Evolutionary conservation across 2,888 invertebrate species (phyloP).

Genomic region (Pecten maximus): DNA sequence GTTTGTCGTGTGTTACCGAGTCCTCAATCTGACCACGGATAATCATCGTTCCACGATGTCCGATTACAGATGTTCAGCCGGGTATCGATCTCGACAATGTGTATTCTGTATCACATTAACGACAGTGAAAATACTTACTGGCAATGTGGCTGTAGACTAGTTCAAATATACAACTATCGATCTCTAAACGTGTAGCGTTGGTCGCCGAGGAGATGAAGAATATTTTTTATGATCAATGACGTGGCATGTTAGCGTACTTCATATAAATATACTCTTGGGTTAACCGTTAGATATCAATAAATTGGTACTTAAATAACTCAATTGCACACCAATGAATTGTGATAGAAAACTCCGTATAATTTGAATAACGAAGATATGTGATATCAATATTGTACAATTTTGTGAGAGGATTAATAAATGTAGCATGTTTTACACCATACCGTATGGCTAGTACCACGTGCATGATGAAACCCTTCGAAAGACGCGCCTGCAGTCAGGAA

Average conservation of each 20-base stretch:
- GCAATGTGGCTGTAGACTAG: neutral
- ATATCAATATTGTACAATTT: no score
- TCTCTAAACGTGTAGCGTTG: neutral
- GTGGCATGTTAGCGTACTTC: neutral
- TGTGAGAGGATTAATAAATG: no score
- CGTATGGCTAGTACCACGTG: no score
- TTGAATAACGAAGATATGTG: no score
- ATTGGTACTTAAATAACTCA: no score
- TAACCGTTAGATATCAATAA: no score
- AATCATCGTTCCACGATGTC: neutral
- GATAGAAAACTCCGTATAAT: no score
- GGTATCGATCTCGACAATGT: neutral
- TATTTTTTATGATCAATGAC: neutral
- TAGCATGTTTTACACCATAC: no score
- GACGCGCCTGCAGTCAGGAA: neutral
- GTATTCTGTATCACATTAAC: neutral
- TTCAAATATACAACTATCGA: conserved; percentile 8
- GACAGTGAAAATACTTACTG: neutral
- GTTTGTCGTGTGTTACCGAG: neutral
- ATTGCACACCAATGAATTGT: no score
- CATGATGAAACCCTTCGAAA: neutral
- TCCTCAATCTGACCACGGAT: neutral
- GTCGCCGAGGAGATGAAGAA: neutral
- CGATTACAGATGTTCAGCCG: neutral
- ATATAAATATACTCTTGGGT: no score